Evolutionary conservation across 2,888 invertebrate species (phyloP).

Genomic region (Rhagophthalmus giganteus): DNA sequence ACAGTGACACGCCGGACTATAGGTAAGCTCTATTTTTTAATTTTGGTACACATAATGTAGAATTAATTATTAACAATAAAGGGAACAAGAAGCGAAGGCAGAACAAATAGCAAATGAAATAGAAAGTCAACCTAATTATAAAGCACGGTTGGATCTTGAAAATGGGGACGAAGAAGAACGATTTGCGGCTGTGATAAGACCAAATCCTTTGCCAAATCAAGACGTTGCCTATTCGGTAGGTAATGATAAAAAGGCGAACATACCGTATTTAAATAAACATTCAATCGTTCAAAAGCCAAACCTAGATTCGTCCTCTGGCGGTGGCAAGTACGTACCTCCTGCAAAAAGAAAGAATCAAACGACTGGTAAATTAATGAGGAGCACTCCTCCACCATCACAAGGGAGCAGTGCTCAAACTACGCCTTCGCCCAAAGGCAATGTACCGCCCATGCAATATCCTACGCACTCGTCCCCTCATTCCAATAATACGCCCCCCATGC

Average conservation of each 20-base stretch:
- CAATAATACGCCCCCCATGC: constrained; percentile 19
- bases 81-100: constrained; percentile 82
- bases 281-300: constrained; percentile 20
- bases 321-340: constrained; percentile 76
- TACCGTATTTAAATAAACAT: too few relatives aligned
- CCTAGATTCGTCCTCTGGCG: constrained; percentile 34
- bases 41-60: too few relatives aligned
- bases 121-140: constrained; percentile 81
- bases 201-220: constrained; percentile 41
- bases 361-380: constrained; percentile 69
- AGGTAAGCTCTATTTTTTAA: too few relatives aligned
- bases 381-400: constrained; percentile 60
- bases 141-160: constrained; percentile 81
- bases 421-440: constrained; percentile 45
- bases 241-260: not conserved
- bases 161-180: constrained; percentile 90
- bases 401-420: constrained; percentile 49
- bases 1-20: constrained; percentile 85
- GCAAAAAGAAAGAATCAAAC: constrained; percentile 73
- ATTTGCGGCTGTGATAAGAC: constrained; percentile 82
- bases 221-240: constrained; percentile 25
- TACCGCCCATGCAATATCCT: constrained; percentile 39
- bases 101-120: constrained; percentile 91
- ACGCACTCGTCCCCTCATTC: constrained; percentile 40
- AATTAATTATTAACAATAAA: constrained; percentile 39